Percentiles rank a stretch among this genome's conserved stretches.
Evolutionary conservation across 1,140 invertebrate genomes (phyloP).

Genomic region (Apis dorsata): DNA sequence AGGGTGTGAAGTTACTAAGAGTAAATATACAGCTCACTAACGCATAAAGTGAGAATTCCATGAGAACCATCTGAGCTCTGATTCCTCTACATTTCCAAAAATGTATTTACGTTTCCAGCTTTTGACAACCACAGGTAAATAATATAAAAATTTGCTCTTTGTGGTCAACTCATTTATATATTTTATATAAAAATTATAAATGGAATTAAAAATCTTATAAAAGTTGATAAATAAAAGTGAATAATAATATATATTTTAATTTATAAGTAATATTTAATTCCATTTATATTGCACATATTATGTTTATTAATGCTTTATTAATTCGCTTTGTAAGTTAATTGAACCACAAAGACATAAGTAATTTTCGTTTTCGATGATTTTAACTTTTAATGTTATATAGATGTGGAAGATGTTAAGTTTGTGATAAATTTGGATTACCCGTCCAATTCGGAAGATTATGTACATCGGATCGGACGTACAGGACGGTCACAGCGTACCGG

Average conservation of each 20-base stretch:
- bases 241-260: constrained; percentile 2
- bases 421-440: constrained; percentile 97
- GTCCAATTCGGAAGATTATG: constrained; percentile 94
- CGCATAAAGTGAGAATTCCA: constrained; percentile 77
- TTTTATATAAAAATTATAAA: constrained; percentile 60
- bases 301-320: constrained; percentile 51
- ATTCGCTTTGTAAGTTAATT: constrained; percentile 75
- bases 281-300: constrained; percentile 55
- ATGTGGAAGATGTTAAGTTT: constrained; percentile 95
- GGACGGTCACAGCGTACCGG: constrained; percentile 90
- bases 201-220: constrained; percentile 50
- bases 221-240: background rate
- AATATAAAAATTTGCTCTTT: constrained; percentile 77
- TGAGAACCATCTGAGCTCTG: constrained; percentile 80
- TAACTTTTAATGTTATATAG: constrained; percentile 79
- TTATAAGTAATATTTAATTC: constrained; percentile 45
- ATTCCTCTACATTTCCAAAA: constrained; percentile 80
- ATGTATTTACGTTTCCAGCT: constrained; percentile 80
- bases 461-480: constrained; percentile 94
- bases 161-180: constrained; percentile 73
- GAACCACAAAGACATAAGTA: constrained; percentile 77
- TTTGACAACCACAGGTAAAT: constrained; percentile 77
- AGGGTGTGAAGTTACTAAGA: constrained; percentile 78
- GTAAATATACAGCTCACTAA: constrained; percentile 76
- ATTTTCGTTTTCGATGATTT: constrained; percentile 49